phyloP scores from a whole-genome alignment of 2,113 vertebrate species.

The Mastomys coucha region DNA sequence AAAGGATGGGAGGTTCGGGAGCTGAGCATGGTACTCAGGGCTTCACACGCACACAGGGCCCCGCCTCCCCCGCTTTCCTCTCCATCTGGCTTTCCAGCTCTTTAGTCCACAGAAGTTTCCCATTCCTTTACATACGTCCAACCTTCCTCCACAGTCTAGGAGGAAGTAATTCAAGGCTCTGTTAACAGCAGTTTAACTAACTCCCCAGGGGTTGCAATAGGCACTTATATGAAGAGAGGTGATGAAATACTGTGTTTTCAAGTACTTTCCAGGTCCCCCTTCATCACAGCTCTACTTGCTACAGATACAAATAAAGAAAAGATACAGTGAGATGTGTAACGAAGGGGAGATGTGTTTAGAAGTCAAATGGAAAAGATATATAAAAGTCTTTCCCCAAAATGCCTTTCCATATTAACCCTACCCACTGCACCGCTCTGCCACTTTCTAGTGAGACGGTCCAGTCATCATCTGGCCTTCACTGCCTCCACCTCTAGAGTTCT shows the following conservation, averaged over 20 bases:
- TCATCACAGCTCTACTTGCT: slow-evolving; percentile 91
- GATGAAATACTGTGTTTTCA: slow-evolving; percentile 88
- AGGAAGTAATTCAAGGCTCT: neutral
- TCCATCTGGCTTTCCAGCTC: slow-evolving; percentile 89
- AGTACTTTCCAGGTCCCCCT: slow-evolving; percentile 91
- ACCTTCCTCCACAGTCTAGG: slow-evolving; percentile 73
- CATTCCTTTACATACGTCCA: slow-evolving; percentile 85
- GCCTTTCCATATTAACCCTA: neutral
- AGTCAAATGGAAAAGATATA: neutral
- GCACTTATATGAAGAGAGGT: slow-evolving; percentile 88
- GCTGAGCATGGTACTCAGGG: neutral
- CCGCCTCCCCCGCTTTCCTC: slow-evolving; percentile 83
- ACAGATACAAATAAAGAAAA: slow-evolving; percentile 87
- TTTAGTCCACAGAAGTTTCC: slow-evolving; percentile 91
- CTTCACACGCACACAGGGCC: neutral
- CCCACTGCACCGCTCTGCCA: neutral
- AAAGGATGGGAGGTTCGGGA: neutral
- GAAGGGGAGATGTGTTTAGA: neutral
- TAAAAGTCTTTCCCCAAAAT: neutral
- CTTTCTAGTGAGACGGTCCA: neutral
- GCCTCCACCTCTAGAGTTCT: neutral
- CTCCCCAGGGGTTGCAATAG: slow-evolving; percentile 44
- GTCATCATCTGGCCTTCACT: neutral
- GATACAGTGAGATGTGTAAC: neutral
- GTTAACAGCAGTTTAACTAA: neutral